Evolutionary conservation across 2,113 vertebrate genomes (phyloP), one percentile per base, ranked within the genome.

Genomic region (Syngnathus floridae): DNA sequence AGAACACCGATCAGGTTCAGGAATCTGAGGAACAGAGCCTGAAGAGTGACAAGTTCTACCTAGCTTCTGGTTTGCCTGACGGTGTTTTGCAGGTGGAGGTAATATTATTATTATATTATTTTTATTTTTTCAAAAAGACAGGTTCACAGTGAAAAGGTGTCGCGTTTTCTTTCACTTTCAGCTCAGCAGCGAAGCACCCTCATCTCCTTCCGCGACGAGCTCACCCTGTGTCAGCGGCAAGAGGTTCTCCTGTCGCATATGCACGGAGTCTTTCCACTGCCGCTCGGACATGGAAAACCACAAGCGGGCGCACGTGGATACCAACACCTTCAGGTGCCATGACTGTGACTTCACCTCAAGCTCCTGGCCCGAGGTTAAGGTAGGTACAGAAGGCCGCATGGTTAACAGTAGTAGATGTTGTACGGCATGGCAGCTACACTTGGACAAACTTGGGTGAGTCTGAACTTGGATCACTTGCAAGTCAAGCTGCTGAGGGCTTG

Each of bases 201-300:
- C 89, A 62, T 93, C 93, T 54, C 92, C 90, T 2, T 0, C 78
- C 63, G 61, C 84, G 22, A 72, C 70, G 68, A 74, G 51, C 73
- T 78, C 86, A 71, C 88, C 90, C 85, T 67, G 69, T 78, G 76
- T 84, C 21, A 78, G 72, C 76, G 69, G 90, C 40, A 98, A 98
- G 86, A 94, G 93, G 77, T 99, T 98, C 88, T 99, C 94, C 78
- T 99, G 97, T 74, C 92, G 94, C 76, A 93, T 98, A 83, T 99
- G 97, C 85, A 92, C 92, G 21, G 95, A 94, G 79, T 88, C 94
- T 69, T 98, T 99, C 70, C 90, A 92, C 0, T 94, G 96, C 58
- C 93, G 97, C 63, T 96, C 96, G 0, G 95, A 98, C 81, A 98
- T 99, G 96, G 97, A 99, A 80, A 97, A 94, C 88, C 97, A 99